Percentiles rank a stretch among this genome's conserved stretches.
These are phyloP conservation scores for Rhamnusium bicolor DNA, from an alignment of 2,888 invertebrate genomes.

Conservation along the genomic window DNA sequence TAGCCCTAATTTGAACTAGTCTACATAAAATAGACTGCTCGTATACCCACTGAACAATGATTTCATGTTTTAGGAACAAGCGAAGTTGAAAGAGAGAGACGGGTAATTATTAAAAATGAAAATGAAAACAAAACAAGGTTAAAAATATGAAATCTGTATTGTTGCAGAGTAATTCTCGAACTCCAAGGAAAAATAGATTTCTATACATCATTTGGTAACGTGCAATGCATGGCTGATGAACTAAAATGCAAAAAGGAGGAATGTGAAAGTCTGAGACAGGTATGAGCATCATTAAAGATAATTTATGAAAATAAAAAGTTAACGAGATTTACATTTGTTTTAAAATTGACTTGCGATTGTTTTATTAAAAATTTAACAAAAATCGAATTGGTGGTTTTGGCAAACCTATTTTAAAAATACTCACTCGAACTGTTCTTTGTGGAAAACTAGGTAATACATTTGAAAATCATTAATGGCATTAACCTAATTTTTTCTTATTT, in stretches of 20 bases:
- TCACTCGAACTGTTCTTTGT: not conserved
- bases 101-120: constrained; percentile 48
- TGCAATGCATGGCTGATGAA: constrained; percentile 49
- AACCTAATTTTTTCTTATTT: constrained; percentile 53
- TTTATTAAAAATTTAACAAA: not conserved
- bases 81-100: constrained; percentile 54
- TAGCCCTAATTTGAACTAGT: too few relatives aligned
- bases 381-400: not conserved
- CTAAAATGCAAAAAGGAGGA: constrained; percentile 56
- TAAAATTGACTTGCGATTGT: not conserved
- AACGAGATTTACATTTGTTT: not conserved
- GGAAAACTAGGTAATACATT: constrained; percentile 2
- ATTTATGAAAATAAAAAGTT: constrained; percentile 5
- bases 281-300: constrained; percentile 41
- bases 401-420: not conserved
- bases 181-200: constrained; percentile 49
- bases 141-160: constrained; percentile 16
- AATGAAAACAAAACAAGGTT: not conserved
- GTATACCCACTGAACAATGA: not conserved
- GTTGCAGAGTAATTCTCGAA: constrained; percentile 47
- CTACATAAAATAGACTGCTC: too few relatives aligned
- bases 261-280: constrained; percentile 59
- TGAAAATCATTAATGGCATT: constrained; percentile 41
- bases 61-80: constrained; percentile 41
- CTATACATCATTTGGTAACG: constrained; percentile 47